Conservation (phyloP, 2,113 vertebrate genomes). For the Amazona guildingii region DNA sequence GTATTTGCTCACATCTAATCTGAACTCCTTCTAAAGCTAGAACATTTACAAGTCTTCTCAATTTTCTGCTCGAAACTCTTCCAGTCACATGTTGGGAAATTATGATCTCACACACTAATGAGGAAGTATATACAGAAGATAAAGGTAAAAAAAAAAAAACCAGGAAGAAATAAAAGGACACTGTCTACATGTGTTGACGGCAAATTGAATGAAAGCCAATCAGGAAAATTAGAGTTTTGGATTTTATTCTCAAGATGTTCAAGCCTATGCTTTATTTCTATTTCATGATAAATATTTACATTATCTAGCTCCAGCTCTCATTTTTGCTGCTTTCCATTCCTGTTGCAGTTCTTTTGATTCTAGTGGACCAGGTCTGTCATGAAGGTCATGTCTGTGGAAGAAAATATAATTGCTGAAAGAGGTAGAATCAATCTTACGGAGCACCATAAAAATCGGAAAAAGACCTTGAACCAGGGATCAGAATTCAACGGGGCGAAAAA, state of each 20-base stretch:
- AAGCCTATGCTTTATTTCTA: background rate
- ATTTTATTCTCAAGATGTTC: background rate
- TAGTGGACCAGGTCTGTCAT: background rate
- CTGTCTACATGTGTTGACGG: background rate
- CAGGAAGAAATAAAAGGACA: background rate
- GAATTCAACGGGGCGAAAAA: constrained; percentile 13
- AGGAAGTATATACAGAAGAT: background rate
- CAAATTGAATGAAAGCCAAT: background rate
- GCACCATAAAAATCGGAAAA: background rate
- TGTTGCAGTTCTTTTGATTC: background rate
- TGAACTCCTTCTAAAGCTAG: background rate
- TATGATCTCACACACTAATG: background rate
- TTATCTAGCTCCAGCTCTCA: background rate
- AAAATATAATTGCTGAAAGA: background rate
- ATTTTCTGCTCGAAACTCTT: background rate
- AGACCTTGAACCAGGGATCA: background rate
- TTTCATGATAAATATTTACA: background rate
- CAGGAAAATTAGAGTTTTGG: background rate
- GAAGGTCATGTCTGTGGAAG: background rate
- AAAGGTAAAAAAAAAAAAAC: background rate
- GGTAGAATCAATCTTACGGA: background rate
- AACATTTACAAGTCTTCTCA: background rate
- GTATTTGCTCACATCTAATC: constrained; percentile 3
- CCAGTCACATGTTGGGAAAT: background rate
- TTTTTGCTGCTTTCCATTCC: background rate